Conservation (phyloP, 2,797 vertebrate species). For the Sciurus vulgaris region DNA sequence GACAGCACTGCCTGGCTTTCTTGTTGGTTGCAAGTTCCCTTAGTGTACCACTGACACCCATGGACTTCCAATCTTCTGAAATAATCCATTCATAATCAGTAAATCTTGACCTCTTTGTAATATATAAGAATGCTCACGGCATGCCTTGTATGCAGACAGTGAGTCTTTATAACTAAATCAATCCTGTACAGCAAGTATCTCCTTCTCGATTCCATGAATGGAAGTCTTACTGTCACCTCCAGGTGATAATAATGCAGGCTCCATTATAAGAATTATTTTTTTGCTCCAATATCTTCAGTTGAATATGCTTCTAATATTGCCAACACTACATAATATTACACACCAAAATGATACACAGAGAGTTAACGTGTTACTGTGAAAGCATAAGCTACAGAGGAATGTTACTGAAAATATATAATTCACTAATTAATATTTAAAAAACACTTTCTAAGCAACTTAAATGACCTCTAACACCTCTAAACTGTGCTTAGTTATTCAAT, state of each 20-base stretch:
- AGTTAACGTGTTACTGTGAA: neutral
- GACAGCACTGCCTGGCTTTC: neutral
- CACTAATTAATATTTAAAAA: neutral
- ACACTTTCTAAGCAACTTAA: neutral
- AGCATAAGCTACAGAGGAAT: neutral
- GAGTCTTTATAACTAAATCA: neutral
- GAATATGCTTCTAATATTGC: neutral
- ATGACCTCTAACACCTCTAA: neutral
- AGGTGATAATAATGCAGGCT: neutral
- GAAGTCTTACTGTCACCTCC: neutral
- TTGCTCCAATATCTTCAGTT: neutral
- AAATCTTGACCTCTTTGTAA: neutral
- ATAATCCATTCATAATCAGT: too few species aligned
- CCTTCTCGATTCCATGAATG: neutral
- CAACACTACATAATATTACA: neutral
- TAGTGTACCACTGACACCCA: neutral
- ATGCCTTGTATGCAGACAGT: neutral
- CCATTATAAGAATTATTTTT: neutral
- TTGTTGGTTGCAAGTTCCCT: neutral
- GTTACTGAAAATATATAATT: neutral
- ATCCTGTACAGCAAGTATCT: neutral
- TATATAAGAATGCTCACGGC: neutral
- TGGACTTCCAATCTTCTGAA: neutral
- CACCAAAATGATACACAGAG: neutral
- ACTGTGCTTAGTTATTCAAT: constrained; percentile 34